Percentiles rank a stretch among this genome's conserved stretches.
These are phyloP conservation scores for Pelochelys cantorii DNA, from an alignment of 2,797 vertebrate genomes.

Conservation along the genomic window DNA sequence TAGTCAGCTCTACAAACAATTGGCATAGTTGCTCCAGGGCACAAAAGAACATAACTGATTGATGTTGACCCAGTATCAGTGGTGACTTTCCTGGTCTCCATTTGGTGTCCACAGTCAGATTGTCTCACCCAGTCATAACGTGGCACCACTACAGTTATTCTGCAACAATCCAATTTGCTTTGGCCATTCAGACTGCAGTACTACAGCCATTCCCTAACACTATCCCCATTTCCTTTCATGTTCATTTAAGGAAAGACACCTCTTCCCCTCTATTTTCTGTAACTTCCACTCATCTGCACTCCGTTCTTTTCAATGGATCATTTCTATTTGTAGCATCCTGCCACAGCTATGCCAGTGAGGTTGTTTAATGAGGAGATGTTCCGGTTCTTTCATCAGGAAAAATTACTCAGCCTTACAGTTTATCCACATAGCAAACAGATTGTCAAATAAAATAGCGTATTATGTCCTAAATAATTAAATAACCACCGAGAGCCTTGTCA, in stretches of 20 bases:
- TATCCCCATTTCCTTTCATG: background rate
- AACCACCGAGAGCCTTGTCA: constrained; percentile 48
- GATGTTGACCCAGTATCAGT: background rate
- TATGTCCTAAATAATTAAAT: constrained; percentile 69
- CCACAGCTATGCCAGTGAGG: constrained; percentile 16
- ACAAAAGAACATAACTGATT: background rate
- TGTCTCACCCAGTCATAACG: rapidly evolving
- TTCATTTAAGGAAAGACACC: background rate
- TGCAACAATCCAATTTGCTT: rapidly evolving
- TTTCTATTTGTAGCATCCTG: constrained; percentile 3
- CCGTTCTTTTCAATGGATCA: background rate
- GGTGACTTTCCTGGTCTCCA: background rate
- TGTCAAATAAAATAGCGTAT: constrained; percentile 61
- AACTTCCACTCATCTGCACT: constrained; percentile 5
- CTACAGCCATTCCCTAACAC: background rate
- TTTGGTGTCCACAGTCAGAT: rapidly evolving
- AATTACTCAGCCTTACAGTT: constrained; percentile 65
- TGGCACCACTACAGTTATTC: background rate
- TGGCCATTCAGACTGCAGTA: background rate
- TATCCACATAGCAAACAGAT: constrained; percentile 65
- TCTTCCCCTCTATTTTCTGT: background rate
- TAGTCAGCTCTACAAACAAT: background rate
- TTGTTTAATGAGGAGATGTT: constrained; percentile 64
- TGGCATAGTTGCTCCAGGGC: background rate
- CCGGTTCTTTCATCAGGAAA: constrained; percentile 61